Percentiles rank a stretch among this genome's conserved stretches.
phyloP scores from a whole-genome alignment of 1,140 invertebrate species.

The Euura lappo region DNA sequence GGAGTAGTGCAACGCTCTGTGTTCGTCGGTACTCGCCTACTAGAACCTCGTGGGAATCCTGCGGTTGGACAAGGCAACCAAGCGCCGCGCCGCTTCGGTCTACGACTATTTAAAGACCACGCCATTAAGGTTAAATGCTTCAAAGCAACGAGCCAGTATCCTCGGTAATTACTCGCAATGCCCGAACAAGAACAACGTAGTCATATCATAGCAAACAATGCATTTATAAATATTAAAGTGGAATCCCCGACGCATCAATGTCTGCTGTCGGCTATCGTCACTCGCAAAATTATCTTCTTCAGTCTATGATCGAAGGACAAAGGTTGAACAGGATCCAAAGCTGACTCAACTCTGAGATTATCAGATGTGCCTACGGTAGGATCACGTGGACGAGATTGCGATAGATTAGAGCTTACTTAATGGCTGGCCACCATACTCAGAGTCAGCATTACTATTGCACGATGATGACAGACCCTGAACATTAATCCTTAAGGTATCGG shows the following conservation, averaged over 20 bases:
- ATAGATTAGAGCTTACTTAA: not conserved
- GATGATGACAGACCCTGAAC: not conserved
- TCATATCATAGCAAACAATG: no score
- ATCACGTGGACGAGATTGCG: not conserved
- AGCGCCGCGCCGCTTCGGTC: not conserved
- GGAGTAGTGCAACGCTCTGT: not conserved
- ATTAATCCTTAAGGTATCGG: not conserved
- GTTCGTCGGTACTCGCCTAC: not conserved
- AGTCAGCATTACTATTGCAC: slow-evolving; percentile 5
- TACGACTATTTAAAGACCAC: slow-evolving; percentile 51
- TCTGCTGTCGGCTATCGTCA: no score
- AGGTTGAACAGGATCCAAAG: no score
- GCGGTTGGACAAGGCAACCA: not conserved
- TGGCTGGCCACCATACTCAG: not conserved
- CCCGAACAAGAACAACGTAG: not conserved
- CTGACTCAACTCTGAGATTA: not conserved
- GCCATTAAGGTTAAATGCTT: slow-evolving; percentile 59
- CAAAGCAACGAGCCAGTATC: slow-evolving; percentile 35
- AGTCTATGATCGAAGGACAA: no score
- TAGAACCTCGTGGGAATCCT: not conserved
- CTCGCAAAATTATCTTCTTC: no score
- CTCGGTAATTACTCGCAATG: not conserved
- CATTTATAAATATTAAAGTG: no score
- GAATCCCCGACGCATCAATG: no score
- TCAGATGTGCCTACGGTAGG: not conserved